Evolutionary conservation across 2,797 vertebrate species (phyloP).

Genomic region (Peromyscus nudipes): DNA sequence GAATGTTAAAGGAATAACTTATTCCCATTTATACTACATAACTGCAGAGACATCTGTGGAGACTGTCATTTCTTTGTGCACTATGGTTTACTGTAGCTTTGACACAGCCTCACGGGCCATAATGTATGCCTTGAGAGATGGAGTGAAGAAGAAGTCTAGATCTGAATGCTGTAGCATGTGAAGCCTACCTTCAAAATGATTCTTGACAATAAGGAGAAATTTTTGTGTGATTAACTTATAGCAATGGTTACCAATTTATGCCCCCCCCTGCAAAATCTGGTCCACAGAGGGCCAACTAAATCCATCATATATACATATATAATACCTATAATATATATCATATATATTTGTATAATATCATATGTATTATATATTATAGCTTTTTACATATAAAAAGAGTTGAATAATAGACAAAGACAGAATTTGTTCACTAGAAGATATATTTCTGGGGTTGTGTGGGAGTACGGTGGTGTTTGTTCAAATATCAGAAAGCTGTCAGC

Average conservation of each 20-base stretch:
- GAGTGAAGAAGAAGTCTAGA: not conserved
- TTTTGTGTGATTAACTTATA: not conserved
- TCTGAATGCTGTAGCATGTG: not conserved
- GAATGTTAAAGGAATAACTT: not conserved
- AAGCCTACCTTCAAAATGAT: not conserved
- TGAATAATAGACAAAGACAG: not conserved
- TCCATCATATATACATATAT: not conserved
- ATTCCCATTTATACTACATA: not conserved
- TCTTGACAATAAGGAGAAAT: not conserved
- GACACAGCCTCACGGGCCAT: not conserved
- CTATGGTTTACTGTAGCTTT: not conserved
- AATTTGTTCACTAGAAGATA: not conserved
- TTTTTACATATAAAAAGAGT: not conserved
- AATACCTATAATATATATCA: no score
- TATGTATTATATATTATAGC: no score
- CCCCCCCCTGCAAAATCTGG: not conserved
- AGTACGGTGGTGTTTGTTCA: not conserved
- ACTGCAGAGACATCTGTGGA: not conserved
- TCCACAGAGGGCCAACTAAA: not conserved
- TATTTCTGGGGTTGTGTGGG: not conserved
- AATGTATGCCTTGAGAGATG: not conserved
- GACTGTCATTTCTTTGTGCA: not conserved
- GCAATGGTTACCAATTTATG: not conserved
- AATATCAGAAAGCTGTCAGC: not conserved
- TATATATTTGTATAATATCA: no score